Evolutionary conservation across 2,113 vertebrate genomes (phyloP).

Genomic region (Cottus gobio): DNA sequence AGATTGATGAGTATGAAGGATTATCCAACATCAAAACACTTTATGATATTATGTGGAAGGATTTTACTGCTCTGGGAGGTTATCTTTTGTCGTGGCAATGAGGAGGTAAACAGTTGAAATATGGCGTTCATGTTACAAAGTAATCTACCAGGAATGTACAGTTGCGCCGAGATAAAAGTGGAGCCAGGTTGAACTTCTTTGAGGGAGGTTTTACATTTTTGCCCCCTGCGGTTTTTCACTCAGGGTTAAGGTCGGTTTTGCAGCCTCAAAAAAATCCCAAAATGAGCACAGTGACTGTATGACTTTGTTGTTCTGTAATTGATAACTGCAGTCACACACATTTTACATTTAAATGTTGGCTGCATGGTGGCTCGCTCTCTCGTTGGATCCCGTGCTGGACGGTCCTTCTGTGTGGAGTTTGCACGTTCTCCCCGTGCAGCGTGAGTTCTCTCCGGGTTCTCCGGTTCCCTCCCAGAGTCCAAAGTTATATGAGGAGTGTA

Average conservation of each 20-base stretch:
- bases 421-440: background rate
- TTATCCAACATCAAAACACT: background rate
- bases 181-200: background rate
- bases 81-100: background rate
- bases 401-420: no score
- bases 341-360: background rate
- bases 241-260: background rate
- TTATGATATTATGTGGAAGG: background rate
- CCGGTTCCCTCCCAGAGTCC: no score
- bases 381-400: background rate
- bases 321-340: background rate
- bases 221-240: background rate
- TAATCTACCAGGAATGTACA: slow-evolving; percentile 1
- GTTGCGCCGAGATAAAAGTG: background rate
- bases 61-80: background rate
- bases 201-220: background rate
- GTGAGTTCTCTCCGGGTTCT: background rate
- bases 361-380: background rate
- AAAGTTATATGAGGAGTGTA: no score
- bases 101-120: background rate
- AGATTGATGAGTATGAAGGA: background rate
- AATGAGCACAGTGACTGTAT: background rate
- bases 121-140: background rate
- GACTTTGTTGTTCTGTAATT: background rate
- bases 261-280: background rate